Evolutionary conservation across 2,888 invertebrate genomes (phyloP).

Genomic region (Drosophila maculinotata): DNA sequence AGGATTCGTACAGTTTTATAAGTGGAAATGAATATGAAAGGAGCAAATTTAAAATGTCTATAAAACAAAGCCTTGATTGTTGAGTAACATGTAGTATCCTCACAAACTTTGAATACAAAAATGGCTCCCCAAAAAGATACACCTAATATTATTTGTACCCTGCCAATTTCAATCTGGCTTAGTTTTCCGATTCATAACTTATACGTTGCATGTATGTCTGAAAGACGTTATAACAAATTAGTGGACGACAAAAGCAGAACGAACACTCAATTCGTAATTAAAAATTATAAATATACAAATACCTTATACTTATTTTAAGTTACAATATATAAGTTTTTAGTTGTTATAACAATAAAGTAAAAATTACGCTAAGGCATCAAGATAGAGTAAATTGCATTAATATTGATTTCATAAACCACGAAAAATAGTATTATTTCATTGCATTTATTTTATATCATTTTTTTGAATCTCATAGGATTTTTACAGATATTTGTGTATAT

Average conservation of each 20-base stretch:
- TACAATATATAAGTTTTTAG: background rate
- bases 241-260: no score
- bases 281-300: background rate
- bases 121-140: background rate
- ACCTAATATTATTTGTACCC: background rate
- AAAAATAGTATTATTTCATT: background rate
- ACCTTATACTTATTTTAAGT: background rate
- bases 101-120: background rate
- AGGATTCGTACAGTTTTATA: conserved; percentile 31
- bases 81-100: no score
- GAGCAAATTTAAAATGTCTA: no score
- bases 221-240: background rate
- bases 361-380: background rate
- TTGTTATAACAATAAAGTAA: background rate
- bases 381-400: no score
- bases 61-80: no score
- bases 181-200: background rate
- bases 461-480: no score
- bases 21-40: conserved; percentile 3
- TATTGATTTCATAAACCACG: no score
- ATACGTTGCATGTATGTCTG: background rate
- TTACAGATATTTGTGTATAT: background rate
- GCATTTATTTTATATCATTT: background rate
- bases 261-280: background rate
- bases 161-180: background rate